Evolutionary conservation across 2,113 vertebrate species (phyloP).

Genomic region (Atherinomorus stipes): DNA sequence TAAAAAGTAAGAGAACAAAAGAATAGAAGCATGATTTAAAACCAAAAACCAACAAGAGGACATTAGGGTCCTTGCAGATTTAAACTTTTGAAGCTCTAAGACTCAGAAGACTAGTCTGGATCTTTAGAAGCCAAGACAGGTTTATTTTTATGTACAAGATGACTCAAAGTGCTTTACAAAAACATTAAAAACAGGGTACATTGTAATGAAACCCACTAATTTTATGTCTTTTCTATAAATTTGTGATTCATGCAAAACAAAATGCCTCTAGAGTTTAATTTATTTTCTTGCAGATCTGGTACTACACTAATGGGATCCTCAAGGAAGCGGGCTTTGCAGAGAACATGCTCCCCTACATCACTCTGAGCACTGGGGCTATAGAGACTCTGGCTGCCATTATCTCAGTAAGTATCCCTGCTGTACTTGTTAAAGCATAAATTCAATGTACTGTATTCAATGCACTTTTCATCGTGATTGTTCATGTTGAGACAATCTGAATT

Average conservation of each 20-base stretch:
- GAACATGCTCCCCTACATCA: slow-evolving; percentile 89
- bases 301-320: slow-evolving; percentile 94
- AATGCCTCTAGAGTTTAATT: not conserved
- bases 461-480: not conserved
- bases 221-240: not conserved
- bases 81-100: no score
- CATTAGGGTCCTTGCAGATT: no score
- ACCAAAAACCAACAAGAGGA: no score
- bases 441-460: no score
- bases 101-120: no score
- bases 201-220: not conserved
- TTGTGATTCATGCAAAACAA: not conserved
- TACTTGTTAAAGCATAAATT: slow-evolving; percentile 4
- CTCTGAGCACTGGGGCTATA: slow-evolving; percentile 89
- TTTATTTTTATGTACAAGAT: no score
- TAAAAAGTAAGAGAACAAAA: no score
- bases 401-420: slow-evolving; percentile 87
- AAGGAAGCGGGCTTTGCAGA: slow-evolving; percentile 84
- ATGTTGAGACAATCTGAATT: not conserved
- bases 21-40: no score
- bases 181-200: no score
- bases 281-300: slow-evolving; percentile 89
- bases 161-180: no score
- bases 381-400: slow-evolving; percentile 90
- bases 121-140: no score